These are phyloP conservation scores for Pandemis heparana DNA, from an alignment of 2,888 invertebrate species.

Conservation along the genomic window DNA sequence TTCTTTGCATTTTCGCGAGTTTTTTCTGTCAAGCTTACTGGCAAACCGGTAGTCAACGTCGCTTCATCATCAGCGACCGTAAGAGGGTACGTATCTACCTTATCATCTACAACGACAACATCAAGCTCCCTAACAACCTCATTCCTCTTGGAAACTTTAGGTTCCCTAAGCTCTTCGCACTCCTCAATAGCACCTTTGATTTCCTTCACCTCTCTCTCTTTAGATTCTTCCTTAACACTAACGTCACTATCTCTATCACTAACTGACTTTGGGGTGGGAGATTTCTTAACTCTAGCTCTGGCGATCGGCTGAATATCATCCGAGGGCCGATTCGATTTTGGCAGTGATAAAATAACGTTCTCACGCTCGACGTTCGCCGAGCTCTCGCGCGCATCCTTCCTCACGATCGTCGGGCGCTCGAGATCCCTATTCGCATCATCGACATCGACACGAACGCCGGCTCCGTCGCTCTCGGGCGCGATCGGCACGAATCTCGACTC, in stretches of 20 bases:
- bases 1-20: constrained; percentile 18
- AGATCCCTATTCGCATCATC: constrained; percentile 52
- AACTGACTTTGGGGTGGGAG: constrained; percentile 73
- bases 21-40: constrained; percentile 13
- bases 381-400: constrained; percentile 53
- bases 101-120: constrained; percentile 21
- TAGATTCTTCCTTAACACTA: constrained; percentile 60
- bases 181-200: constrained; percentile 44
- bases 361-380: constrained; percentile 56
- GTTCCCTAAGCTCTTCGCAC: constrained; percentile 34
- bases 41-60: constrained; percentile 28
- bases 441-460: not conserved
- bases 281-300: constrained; percentile 68
- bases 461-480: not conserved
- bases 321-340: constrained; percentile 63
- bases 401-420: constrained; percentile 52
- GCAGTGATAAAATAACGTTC: constrained; percentile 64
- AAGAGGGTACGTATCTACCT: constrained; percentile 27
- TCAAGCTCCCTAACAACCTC: constrained; percentile 20
- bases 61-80: constrained; percentile 40
- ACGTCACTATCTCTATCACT: constrained; percentile 61
- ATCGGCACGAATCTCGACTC: constrained; percentile 19
- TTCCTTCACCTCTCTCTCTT: constrained; percentile 43
- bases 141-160: constrained; percentile 21
- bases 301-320: constrained; percentile 71